Conservation (phyloP, 2,888 invertebrate species). For the Auanema freiburgensis region DNA sequence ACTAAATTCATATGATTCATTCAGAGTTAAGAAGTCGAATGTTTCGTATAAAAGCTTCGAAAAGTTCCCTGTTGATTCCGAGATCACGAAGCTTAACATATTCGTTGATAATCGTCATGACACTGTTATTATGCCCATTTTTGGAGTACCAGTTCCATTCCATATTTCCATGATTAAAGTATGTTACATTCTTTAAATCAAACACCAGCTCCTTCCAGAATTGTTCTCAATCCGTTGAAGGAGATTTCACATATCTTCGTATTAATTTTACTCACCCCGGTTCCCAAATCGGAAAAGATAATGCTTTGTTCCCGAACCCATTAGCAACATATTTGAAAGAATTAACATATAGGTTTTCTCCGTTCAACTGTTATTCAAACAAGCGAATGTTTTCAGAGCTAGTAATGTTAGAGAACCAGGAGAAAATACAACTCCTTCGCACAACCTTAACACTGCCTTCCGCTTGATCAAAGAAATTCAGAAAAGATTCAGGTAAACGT, state of each 20-base stretch:
- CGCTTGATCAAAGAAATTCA: conserved; percentile 98
- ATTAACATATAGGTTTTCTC: conserved; percentile 72
- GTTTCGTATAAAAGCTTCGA: conserved; percentile 88
- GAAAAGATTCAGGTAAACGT: conserved; percentile 84
- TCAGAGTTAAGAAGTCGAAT: conserved; percentile 76
- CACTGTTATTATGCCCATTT: conserved; percentile 90
- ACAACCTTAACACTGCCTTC: conserved; percentile 93
- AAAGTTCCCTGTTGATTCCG: conserved; percentile 91
- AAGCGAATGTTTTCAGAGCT: conserved; percentile 18
- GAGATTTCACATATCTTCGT: conserved; percentile 94
- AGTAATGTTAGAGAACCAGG: conserved; percentile 89
- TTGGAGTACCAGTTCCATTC: conserved; percentile 92
- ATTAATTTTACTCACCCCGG: conserved; percentile 99
- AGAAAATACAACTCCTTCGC: conserved; percentile 87
- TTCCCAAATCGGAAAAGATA: conserved; percentile 84
- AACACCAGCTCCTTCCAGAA: conserved; percentile 69
- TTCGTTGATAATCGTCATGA: conserved; percentile 96
- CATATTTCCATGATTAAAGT: conserved; percentile 95
- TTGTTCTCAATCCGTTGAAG: conserved; percentile 95
- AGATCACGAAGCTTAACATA: conserved; percentile 88
- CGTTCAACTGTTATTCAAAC: neutral
- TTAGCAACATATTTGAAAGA: conserved; percentile 97
- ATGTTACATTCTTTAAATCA: conserved; percentile 18
- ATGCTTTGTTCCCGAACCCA: conserved; percentile 85
- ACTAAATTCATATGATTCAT: conserved; percentile 1